Evolutionary conservation across 2,797 vertebrate species (phyloP).

Genomic region (Thaleichthys pacificus): DNA sequence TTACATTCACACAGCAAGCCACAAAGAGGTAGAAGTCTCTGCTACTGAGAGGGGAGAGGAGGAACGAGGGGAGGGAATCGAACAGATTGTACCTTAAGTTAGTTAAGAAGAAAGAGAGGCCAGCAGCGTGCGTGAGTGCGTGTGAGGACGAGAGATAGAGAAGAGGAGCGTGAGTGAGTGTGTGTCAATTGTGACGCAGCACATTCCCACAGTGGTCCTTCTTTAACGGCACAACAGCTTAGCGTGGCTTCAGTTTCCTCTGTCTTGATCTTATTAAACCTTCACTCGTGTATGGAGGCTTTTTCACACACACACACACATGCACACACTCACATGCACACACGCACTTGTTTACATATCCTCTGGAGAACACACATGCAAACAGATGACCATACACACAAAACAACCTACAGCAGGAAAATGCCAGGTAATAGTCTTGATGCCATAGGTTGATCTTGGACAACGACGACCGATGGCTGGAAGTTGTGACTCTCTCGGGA

Average conservation of each 20-base stretch:
- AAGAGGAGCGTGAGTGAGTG: background rate
- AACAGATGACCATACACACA: background rate
- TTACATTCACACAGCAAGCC: slow-evolving; percentile 56
- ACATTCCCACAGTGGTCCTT: slow-evolving; percentile 25
- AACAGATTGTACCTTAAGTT: background rate
- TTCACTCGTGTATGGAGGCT: slow-evolving; percentile 14
- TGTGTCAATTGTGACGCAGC: slow-evolving; percentile 33
- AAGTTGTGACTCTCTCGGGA: background rate
- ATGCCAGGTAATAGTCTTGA: background rate
- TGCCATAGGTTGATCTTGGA: background rate
- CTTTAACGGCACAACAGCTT: slow-evolving; percentile 47
- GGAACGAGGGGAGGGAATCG: slow-evolving; percentile 27
- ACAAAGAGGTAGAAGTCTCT: slow-evolving; percentile 72
- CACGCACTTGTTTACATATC: slow-evolving; percentile 9
- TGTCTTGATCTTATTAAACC: slow-evolving; percentile 47
- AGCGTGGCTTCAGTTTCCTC: slow-evolving; percentile 40
- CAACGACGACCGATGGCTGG: background rate
- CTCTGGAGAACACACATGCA: background rate
- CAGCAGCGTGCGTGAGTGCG: background rate
- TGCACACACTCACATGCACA: background rate
- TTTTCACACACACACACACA: slow-evolving; percentile 15
- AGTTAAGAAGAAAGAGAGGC: slow-evolving; percentile 5
- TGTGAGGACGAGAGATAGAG: slow-evolving; percentile 14
- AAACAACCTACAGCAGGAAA: background rate
- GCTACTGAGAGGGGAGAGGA: slow-evolving; percentile 15